Base-by-base conservation (phyloP, 92 coral and sea anemone species). In the Heliopora coerulea region DNA sequence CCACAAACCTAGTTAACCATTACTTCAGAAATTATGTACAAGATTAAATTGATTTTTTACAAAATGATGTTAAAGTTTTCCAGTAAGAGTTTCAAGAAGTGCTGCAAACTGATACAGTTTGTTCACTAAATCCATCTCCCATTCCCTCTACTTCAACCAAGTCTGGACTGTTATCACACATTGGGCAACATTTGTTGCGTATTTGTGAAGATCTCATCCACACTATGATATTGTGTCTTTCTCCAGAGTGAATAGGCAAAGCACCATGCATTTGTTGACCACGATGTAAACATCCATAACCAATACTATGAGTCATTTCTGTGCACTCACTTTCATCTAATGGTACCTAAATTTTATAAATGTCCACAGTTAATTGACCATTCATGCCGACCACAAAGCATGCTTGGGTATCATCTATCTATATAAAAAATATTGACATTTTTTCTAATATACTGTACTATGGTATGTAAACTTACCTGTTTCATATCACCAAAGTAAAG, bases 181-280 rank as follows among this genome's bases (percentile, higher is more conserved):
- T 91, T 6, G 97, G 97, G 50, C 97, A 91, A 32, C 87, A 74
- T 48, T 74, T 82, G 80, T 91, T 89, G 7, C 96, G 83, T 18
- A 82, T 65, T 65, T 81, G 59, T 14, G 97, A 91, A 14, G 91
- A 86, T 52, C 97, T 86, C 97, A 89, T 91, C 97, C 97, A 91
- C 41, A 91, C 81, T 49, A 91, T 87, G 39, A 91, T 48, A 80
- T 91, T 91, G 75, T 84, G 86, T 72, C 97, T 65, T 28, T 89
- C 91, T 2, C 97, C 97, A 33, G 80, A 56, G 18, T 78, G 75
- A 74, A 88, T 89, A 0, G 97, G 96, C 48, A 92, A 59, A 9
- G 97, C 97, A 0, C 96, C 97, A 74, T 92, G 97, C 96, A 87
- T 89, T 74, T 92, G 97, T 49, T 89, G 96, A 29, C 97, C 96